These are phyloP conservation scores for Graptemys geographica DNA, from an alignment of 2,797 vertebrate genomes.

Conservation along the genomic window DNA sequence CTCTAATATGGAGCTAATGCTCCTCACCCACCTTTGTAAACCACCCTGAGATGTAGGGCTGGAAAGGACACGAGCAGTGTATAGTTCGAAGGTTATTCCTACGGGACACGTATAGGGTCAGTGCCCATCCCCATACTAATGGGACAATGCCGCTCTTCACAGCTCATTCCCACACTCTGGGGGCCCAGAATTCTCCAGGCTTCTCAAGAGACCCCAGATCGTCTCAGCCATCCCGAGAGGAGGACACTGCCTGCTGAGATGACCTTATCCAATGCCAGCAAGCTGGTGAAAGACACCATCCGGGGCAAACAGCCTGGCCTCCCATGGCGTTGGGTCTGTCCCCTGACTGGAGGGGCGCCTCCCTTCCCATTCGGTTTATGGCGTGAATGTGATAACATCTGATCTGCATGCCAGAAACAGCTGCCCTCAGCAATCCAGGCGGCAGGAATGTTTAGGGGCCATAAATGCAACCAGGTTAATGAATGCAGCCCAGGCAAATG, in stretches of 20 bases:
- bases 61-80: not conserved
- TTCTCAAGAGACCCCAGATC: not conserved
- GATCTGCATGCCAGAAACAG: not conserved
- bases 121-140: not conserved
- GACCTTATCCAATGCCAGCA: not conserved
- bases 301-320: too few relatives aligned
- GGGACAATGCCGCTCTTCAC: not conserved
- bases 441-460: not conserved
- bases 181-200: not conserved
- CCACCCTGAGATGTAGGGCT: not conserved
- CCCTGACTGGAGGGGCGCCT: not conserved
- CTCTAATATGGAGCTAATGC: not conserved
- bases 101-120: not conserved
- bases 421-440: fast-evolving
- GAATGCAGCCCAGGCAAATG: not conserved
- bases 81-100: not conserved
- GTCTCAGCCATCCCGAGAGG: not conserved
- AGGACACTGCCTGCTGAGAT: not conserved
- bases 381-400: not conserved
- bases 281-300: not conserved
- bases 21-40: not conserved
- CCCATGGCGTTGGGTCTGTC: not conserved
- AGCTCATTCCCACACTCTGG: not conserved
- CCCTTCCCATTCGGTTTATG: not conserved
- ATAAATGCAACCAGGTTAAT: not conserved